A percentile compares a stretch with the other conserved stretches of the same genome.
Conservation (phyloP, 2,113 vertebrate genomes). For the Puntigrus tetrazona region DNA sequence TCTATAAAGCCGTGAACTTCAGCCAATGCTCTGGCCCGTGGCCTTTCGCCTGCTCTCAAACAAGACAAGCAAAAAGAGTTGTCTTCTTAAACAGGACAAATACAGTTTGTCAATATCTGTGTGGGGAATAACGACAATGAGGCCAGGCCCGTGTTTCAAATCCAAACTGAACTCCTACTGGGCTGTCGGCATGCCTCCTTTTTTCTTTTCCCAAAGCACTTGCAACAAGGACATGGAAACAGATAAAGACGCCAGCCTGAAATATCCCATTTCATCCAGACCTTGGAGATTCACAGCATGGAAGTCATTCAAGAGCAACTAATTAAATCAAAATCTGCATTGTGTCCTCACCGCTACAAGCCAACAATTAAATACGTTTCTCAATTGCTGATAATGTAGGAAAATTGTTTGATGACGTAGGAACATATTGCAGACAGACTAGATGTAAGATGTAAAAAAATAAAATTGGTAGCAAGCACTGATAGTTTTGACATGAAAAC, state of each 20-base stretch:
- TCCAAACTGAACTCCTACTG: neutral
- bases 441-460: no score
- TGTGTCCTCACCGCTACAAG: neutral
- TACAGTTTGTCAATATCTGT: conserved; percentile 38
- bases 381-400: neutral
- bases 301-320: conserved; percentile 20
- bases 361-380: neutral
- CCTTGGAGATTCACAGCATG: conserved; percentile 29
- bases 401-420: no score
- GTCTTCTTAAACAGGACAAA: conserved; percentile 25
- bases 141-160: conserved; percentile 9
- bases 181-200: neutral
- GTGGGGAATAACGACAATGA: conserved; percentile 18
- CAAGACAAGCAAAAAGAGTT: conserved; percentile 31
- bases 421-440: no score
- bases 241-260: conserved; percentile 17
- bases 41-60: conserved; percentile 15
- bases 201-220: conserved; percentile 15
- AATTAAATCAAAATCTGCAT: conserved; percentile 1
- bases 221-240: conserved; percentile 13
- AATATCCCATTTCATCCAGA: conserved; percentile 33
- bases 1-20: conserved; percentile 30
- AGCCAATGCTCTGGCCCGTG: neutral
- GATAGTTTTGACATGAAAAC: neutral
- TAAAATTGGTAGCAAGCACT: neutral